Evolutionary conservation across 2,113 vertebrate species (phyloP), one percentile per base, ranked within the genome.

Genomic region (Aramus guarauna): DNA sequence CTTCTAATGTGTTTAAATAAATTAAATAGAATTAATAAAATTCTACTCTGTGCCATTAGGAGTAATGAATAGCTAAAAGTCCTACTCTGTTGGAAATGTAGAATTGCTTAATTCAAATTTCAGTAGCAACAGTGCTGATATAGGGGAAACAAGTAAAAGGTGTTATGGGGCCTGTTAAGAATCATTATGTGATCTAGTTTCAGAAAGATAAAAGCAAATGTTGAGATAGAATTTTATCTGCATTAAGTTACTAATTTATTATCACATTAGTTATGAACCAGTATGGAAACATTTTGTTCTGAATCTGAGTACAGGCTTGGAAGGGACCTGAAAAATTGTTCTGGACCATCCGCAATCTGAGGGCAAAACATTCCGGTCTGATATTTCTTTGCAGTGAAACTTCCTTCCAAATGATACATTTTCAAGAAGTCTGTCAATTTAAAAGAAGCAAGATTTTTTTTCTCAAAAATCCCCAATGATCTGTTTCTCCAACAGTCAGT

Each of bases 11-110:
- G 73, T 92, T 91, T 88, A 96, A 98, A 97, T 97, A 96, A 97
- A 97, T 85, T 87, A 87, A 95, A 90, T 90, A 86, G 69, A 96
- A 97, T 97, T 97, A 97, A 97, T 97, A 91, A 97, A 94, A 94
- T 95, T 85, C 43, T 91, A 37, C 85, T 85, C 64, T 95, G 29
- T 68, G 71, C 95, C 82, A 89, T 96, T 92, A 96, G 69, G 27
- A 96, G 56, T 95, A 96, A 97, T 94, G 74, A 97, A 95, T 60
- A 96, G 66, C 82, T 97, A 78, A 92, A 93, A 92, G 22, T 87
- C 73, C 20, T 85, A 18, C 86, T 96, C 85, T 89, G 60, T 77
- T 95, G 75, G 66, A 97, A 97, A 93, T 62, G 19, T 48, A 87
- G 71, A 95, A 81, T 76, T 85, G 67, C 66, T 94, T 67, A 59